Evolutionary conservation across 92 coral and sea anemone species (phyloP).

Genomic region (Pocillopora meandrina): DNA sequence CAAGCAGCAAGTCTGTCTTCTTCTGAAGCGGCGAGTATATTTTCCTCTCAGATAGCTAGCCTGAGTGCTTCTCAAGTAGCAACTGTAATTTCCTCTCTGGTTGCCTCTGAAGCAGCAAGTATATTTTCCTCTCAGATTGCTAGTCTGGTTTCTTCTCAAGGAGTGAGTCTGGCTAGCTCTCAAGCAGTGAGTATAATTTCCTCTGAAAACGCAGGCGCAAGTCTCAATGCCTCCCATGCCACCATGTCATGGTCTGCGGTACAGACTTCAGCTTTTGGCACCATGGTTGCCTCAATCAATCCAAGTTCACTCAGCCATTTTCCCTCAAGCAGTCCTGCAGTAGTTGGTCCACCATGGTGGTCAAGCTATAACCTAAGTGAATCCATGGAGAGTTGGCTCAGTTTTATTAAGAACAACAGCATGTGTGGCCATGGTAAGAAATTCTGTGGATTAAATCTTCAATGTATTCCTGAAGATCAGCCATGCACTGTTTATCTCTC

Average conservation of each 20-base stretch:
- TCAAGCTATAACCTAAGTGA: slow-evolving; percentile 5
- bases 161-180: too few relatives aligned
- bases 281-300: slow-evolving; percentile 13
- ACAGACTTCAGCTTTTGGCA: slow-evolving; percentile 21
- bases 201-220: too few relatives aligned
- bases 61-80: too few relatives aligned
- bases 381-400: slow-evolving; percentile 25
- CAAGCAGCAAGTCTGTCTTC: too few relatives aligned
- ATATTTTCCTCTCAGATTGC: too few relatives aligned
- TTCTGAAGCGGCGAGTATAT: too few relatives aligned
- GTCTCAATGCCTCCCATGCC: too few relatives aligned
- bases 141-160: too few relatives aligned
- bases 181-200: too few relatives aligned
- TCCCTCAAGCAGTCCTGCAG: background rate
- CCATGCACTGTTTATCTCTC: slow-evolving; percentile 15
- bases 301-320: slow-evolving; percentile 4
- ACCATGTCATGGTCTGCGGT: slow-evolving; percentile 28
- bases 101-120: too few relatives aligned
- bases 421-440: slow-evolving; percentile 8
- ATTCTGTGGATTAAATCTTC: slow-evolving; percentile 20
- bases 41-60: too few relatives aligned
- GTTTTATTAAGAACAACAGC: slow-evolving; percentile 21
- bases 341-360: slow-evolving; percentile 8
- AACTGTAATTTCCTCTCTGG: too few relatives aligned
- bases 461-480: slow-evolving; percentile 22